A percentile compares a stretch with the other conserved stretches of the same genome.
Evolutionary conservation across 1,140 invertebrate species (phyloP).

Genomic region (Euglossa dilemma): DNA sequence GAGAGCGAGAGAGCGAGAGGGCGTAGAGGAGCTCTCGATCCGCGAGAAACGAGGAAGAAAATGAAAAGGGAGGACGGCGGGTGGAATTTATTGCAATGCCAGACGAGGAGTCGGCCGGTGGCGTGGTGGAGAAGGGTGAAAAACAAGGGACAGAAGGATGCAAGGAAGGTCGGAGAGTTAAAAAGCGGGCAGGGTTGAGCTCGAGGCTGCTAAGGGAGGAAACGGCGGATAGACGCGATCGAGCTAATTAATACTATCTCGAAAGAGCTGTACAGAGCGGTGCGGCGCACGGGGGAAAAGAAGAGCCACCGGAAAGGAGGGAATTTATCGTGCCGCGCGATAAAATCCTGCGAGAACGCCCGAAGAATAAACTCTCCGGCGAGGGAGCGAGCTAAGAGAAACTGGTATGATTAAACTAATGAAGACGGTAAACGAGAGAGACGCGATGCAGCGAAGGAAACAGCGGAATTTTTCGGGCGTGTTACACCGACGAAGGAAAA

Average conservation of each 20-base stretch:
- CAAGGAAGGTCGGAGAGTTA: conserved; percentile 13
- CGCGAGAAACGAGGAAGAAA: conserved; percentile 46
- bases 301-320: conserved; percentile 8
- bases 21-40: conserved; percentile 27
- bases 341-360: conserved; percentile 44
- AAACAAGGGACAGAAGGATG: conserved; percentile 21
- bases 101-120: neutral
- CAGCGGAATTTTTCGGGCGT: conserved; percentile 22
- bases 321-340: conserved; percentile 57
- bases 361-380: conserved; percentile 47
- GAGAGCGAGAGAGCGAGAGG: too few species aligned
- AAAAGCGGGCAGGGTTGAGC: conserved; percentile 3
- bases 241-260: conserved; percentile 62
- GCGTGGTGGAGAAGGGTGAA: neutral
- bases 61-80: conserved; percentile 40
- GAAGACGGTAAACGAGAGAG: conserved; percentile 52
- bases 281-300: conserved; percentile 15
- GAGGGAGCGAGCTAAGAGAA: conserved; percentile 8
- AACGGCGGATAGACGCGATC: conserved; percentile 38
- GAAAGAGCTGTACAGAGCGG: conserved; percentile 18
- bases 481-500: too few species aligned
- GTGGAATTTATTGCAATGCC: conserved; percentile 49
- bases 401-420: conserved; percentile 63
- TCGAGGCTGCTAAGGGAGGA: neutral
- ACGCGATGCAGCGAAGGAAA: conserved; percentile 47